These are phyloP conservation scores for Oreochromis aureus DNA, from an alignment of 2,113 vertebrate genomes.

Conservation along the genomic window DNA sequence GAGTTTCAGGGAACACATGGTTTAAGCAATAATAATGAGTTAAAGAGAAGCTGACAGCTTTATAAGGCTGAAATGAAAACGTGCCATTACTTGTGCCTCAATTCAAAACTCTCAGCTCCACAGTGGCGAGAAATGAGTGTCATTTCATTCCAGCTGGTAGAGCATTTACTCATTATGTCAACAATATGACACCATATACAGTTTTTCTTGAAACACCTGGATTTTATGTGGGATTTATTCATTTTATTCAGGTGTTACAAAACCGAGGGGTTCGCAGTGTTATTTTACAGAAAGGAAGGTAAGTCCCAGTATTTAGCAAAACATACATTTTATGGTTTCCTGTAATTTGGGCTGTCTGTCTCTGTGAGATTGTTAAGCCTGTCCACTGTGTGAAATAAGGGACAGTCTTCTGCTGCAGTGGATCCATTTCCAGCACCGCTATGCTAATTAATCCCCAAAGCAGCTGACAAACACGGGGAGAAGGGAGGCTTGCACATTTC, in stretches of 20 bases:
- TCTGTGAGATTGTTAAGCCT: background rate
- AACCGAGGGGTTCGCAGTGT: background rate
- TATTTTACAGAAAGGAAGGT: background rate
- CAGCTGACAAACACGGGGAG: slow-evolving; percentile 7
- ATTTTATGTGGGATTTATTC: background rate
- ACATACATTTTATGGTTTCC: background rate
- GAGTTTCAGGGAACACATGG: background rate
- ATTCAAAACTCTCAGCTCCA: background rate
- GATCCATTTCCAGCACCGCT: background rate
- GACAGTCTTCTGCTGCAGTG: background rate
- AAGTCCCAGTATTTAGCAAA: background rate
- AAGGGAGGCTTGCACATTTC: background rate
- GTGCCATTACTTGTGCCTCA: background rate
- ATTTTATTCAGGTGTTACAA: fast-evolving
- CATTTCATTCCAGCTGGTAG: background rate
- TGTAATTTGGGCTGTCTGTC: background rate
- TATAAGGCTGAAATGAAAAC: background rate
- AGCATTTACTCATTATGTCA: background rate
- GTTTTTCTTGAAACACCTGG: background rate
- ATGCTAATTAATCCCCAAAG: slow-evolving; percentile 40
- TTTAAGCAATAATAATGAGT: background rate
- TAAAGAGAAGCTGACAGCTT: background rate
- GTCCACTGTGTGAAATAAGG: background rate
- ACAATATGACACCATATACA: background rate
- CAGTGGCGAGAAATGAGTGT: background rate